Evolutionary conservation across 2,797 vertebrate species (phyloP).

Genomic region (Pantherophis vulpinus): DNA sequence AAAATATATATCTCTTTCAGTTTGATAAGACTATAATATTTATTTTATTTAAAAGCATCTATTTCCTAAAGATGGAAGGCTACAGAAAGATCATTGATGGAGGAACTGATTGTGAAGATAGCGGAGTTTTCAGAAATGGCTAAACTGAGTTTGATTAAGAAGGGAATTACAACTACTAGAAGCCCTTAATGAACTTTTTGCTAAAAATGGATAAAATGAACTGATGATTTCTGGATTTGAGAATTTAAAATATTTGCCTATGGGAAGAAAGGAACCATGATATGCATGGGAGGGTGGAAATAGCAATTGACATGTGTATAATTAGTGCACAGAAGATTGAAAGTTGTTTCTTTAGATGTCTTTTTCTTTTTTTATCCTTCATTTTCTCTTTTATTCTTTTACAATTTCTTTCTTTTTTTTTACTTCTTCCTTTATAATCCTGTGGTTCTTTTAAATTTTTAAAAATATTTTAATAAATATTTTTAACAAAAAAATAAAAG

Average conservation of each 20-base stretch:
- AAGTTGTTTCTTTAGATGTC: neutral
- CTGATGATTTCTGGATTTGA: neutral
- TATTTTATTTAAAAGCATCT: neutral
- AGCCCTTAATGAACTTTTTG: neutral
- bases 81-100: neutral
- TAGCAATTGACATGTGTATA: neutral
- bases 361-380: neutral
- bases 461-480: neutral
- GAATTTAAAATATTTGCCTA: neutral
- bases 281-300: neutral
- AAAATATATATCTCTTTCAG: neutral
- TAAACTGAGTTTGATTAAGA: neutral
- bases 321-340: neutral
- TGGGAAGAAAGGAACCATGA: neutral
- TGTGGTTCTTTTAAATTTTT: neutral
- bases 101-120: neutral
- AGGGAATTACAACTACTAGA: neutral
- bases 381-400: neutral
- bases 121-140: neutral
- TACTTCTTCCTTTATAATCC: neutral
- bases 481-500: neutral
- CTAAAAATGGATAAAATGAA: neutral
- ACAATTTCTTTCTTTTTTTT: neutral
- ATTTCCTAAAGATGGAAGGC: neutral
- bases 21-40: neutral